These are phyloP conservation scores for Diadophis punctatus DNA, from an alignment of 2,113 vertebrate species.

Conservation along the genomic window DNA sequence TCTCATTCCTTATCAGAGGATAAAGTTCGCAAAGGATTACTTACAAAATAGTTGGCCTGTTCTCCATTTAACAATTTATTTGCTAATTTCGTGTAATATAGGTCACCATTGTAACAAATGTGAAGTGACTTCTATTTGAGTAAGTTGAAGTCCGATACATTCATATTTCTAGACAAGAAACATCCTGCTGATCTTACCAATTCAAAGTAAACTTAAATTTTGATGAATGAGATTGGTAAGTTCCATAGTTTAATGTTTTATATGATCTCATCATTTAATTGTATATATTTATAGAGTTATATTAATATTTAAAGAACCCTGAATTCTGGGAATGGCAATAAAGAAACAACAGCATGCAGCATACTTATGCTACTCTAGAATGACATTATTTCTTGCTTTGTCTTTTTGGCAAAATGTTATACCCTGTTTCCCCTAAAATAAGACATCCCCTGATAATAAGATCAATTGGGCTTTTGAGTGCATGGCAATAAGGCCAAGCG, in stretches of 20 bases:
- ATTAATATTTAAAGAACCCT: slow-evolving; percentile 13
- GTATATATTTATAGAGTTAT: slow-evolving; percentile 2
- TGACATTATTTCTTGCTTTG: not conserved
- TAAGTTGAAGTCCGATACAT: not conserved
- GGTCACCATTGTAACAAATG: not conserved
- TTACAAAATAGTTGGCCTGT: not conserved
- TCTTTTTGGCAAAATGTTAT: not conserved
- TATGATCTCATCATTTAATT: not conserved
- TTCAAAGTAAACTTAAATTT: not conserved
- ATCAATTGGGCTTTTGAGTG: too few species aligned
- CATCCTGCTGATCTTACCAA: not conserved
- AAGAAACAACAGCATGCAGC: not conserved
- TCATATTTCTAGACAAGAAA: not conserved
- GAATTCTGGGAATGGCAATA: not conserved
- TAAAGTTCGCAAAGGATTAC: not conserved
- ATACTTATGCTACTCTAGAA: not conserved
- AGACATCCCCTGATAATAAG: too few species aligned
- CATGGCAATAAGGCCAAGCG: too few species aligned
- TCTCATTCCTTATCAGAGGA: not conserved
- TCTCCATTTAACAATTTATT: not conserved
- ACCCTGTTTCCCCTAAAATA: too few species aligned
- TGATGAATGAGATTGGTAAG: not conserved
- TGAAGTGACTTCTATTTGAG: not conserved
- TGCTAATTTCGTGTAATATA: not conserved
- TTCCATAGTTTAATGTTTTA: slow-evolving; percentile 10